Evolutionary conservation across 23 tunicate species (phyloP).

Genomic region (Oikopleura albicans): DNA sequence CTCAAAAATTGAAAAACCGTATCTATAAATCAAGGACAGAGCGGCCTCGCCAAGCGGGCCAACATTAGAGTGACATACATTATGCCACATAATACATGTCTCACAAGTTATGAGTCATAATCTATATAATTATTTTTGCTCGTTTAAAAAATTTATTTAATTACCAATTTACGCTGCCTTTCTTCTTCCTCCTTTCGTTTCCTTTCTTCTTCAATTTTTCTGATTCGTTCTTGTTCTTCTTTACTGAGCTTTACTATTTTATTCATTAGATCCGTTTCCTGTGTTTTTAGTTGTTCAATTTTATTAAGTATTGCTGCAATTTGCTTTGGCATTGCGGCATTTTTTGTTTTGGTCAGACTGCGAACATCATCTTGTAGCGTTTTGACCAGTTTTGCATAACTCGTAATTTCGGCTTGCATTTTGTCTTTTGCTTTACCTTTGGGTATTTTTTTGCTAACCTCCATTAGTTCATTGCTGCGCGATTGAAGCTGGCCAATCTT

Average conservation of each 20-base stretch:
- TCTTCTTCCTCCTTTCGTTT: slow-evolving; percentile 36
- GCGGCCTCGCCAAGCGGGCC: no score
- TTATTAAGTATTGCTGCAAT: slow-evolving; percentile 27
- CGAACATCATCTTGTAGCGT: neutral
- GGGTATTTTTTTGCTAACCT: neutral
- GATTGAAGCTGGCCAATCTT: neutral
- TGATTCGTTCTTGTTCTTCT: slow-evolving; percentile 43
- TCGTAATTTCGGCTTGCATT: neutral
- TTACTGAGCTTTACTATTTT: slow-evolving; percentile 19
- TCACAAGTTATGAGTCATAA: no score
- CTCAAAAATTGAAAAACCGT: no score
- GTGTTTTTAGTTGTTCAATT: slow-evolving; percentile 31
- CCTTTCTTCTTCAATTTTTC: slow-evolving; percentile 67
- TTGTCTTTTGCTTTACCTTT: neutral
- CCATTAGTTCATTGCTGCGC: neutral
- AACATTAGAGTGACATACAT: no score
- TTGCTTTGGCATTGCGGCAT: slow-evolving; percentile 19
- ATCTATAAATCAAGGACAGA: no score
- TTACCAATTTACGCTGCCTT: slow-evolving; percentile 30
- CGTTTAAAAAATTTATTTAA: neutral
- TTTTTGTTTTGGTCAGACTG: neutral
- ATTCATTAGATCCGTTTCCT: neutral
- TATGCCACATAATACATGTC: no score
- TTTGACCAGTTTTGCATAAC: neutral
- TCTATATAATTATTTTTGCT: no score